These are phyloP conservation scores for Ichneumoninae sp. DNA, from an alignment of 2,888 invertebrate species.

Conservation along the genomic window DNA sequence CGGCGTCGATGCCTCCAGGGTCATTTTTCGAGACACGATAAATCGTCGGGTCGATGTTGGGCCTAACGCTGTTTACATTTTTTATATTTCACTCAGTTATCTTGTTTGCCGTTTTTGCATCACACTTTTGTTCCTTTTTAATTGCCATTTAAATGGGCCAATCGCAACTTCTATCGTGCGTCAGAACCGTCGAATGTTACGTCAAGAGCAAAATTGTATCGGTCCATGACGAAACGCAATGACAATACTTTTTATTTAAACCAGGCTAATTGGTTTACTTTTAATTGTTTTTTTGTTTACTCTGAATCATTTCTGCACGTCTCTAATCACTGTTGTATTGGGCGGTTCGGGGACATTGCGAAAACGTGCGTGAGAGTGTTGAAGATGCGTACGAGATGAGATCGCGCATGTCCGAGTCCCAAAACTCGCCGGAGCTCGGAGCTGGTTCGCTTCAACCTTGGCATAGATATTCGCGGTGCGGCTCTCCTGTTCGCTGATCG, in stretches of 20 bases:
- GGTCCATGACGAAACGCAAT: background rate
- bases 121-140: background rate
- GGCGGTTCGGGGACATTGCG: background rate
- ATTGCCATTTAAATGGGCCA: background rate
- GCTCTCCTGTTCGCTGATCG: conserved; percentile 42
- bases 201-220: background rate
- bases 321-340: background rate
- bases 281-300: background rate
- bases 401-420: background rate
- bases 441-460: conserved; percentile 56
- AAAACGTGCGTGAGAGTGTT: conserved; percentile 12
- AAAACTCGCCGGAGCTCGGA: conserved; percentile 1
- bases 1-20: background rate
- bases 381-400: background rate
- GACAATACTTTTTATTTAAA: background rate
- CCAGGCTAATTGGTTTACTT: background rate
- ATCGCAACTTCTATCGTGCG: background rate
- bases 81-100: conserved; percentile 8
- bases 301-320: background rate
- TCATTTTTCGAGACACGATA: background rate
- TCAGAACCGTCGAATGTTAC: background rate
- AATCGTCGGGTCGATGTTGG: background rate
- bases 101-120: background rate
- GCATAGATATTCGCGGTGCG: conserved; percentile 60
- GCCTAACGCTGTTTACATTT: background rate